These are phyloP conservation scores for Cephonodes hylas DNA, from an alignment of 2,888 invertebrate genomes.

Conservation along the genomic window DNA sequence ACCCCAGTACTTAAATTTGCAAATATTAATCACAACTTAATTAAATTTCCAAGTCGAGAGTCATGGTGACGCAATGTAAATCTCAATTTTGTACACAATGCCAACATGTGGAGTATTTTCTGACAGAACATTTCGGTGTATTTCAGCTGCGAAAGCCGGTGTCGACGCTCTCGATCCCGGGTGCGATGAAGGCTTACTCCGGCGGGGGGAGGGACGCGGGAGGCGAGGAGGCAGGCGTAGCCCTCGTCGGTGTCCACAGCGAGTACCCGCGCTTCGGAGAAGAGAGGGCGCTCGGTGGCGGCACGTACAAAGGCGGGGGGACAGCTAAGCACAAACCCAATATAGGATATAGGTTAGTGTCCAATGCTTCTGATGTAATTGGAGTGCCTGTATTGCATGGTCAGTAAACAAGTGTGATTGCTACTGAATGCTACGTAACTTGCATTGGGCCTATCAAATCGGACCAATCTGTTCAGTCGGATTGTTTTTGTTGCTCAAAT, in stretches of 20 bases:
- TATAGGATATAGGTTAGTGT: constrained; percentile 89
- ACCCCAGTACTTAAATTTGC: background rate
- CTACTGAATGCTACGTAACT: background rate
- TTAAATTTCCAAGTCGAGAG: background rate
- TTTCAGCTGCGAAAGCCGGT: constrained; percentile 98
- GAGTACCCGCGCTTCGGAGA: constrained; percentile 96
- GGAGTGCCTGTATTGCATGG: constrained; percentile 27
- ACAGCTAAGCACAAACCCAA: constrained; percentile 94
- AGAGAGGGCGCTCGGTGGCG: constrained; percentile 89
- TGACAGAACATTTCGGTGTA: constrained; percentile 30
- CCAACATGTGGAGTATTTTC: background rate
- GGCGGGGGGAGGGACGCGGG: constrained; percentile 82
- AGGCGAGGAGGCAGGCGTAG: constrained; percentile 92
- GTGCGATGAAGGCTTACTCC: constrained; percentile 91
- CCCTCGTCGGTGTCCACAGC: constrained; percentile 93
- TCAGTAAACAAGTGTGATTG: background rate
- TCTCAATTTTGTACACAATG: constrained; percentile 3
- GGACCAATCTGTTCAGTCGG: background rate
- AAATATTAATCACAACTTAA: background rate
- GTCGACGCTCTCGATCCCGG: constrained; percentile 97
- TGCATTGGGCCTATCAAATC: background rate
- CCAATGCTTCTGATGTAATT: constrained; percentile 37
- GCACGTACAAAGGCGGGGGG: constrained; percentile 87
- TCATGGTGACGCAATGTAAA: background rate
- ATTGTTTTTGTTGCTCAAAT: background rate